Base-by-base conservation (phyloP, 2,888 invertebrate species). In the Empis livida region DNA sequence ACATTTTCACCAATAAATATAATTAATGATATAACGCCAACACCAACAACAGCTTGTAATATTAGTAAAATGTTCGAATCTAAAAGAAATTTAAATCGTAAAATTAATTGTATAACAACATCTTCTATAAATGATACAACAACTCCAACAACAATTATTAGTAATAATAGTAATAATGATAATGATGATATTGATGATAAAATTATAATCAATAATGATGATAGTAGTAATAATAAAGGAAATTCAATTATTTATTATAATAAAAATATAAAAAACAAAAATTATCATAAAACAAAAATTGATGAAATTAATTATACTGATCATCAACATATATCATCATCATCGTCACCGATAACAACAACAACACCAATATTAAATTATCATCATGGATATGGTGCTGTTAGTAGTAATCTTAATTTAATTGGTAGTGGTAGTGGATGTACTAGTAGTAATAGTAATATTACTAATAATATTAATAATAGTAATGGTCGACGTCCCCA, bases 401-500 rank as follows among this genome's bases (percentile, higher is more conserved):
- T 27, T 27, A 9, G 8, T 27, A 27, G 9, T 27, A 27, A 14
- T 23, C 2, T 13, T 20, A 41, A 45, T 14, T 45, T 44, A 17
- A 10, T 13, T 15, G 35, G 16, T 41, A 38, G 46, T 13, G 43
- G 38, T 10, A 42, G 47, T 14, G 37, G 42, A n/a, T 40, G 31
- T 11, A 23, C 30, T 2, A 27, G 37, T 31, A 23, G 42, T 10
- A 16, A 37, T n/a, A n/a, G n/a, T n/a, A n/a, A n/a, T n/a, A n/a
- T n/a, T n/a, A n/a, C n/a, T 17, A 39, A 43, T 2, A 39, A 43
- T 4, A 20, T 47, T 3, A 52, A 51, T 44, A 46, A 44, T 42
- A 30, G 43, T 10, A 37, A 43, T 27, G 51, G 48, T 16, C 46
- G 53, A 39, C 50, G 53, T 23, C 45, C 48, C 27, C 52, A 52